Conservation (phyloP, 1,140 invertebrate genomes). For the Cherax quadricarinatus region DNA sequence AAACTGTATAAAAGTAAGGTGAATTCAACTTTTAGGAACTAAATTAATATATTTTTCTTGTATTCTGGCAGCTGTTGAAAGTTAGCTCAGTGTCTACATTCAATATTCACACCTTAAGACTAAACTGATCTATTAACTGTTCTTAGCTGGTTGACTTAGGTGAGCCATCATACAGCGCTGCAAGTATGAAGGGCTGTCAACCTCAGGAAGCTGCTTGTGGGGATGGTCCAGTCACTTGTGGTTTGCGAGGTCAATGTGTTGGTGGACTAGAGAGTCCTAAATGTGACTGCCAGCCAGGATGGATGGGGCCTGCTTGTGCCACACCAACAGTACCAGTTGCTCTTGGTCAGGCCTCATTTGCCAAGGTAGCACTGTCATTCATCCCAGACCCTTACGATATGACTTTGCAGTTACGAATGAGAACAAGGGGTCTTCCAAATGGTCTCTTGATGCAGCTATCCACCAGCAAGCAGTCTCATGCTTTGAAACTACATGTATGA, state of each 20-base stretch:
- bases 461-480: neutral
- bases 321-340: constrained; percentile 35
- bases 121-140: neutral
- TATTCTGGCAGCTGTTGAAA: too few species aligned
- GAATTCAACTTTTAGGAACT: too few species aligned
- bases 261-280: neutral
- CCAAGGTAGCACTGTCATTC: constrained; percentile 11
- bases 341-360: constrained; percentile 24
- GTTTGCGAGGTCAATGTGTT: constrained; percentile 31
- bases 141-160: constrained; percentile 39
- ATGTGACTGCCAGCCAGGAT: constrained; percentile 40
- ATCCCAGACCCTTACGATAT: constrained; percentile 30
- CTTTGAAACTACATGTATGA: constrained; percentile 22
- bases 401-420: constrained; percentile 35
- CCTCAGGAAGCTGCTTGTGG: constrained; percentile 22
- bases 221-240: neutral
- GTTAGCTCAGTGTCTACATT: too few species aligned
- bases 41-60: too few species aligned
- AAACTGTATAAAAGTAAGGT: too few species aligned
- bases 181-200: constrained; percentile 14
- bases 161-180: constrained; percentile 33
- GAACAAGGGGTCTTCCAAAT: constrained; percentile 2
- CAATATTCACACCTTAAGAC: too few species aligned
- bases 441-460: constrained; percentile 42
- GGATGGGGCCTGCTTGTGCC: constrained; percentile 16